Evolutionary conservation across 2,888 invertebrate genomes (phyloP).

Genomic region (Sicus ferrugineus): DNA sequence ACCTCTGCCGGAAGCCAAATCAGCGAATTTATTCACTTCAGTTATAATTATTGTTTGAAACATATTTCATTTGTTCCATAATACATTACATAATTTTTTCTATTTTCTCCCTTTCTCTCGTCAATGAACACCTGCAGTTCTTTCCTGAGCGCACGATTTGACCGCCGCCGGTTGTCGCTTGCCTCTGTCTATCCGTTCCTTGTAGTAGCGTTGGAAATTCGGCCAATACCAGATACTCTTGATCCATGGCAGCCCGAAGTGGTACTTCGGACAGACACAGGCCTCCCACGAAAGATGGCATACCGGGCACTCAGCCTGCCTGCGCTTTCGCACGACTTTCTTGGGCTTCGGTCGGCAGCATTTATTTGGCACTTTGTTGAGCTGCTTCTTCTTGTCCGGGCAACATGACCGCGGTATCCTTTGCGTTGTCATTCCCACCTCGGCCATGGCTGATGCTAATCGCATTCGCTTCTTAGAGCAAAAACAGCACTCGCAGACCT

Average conservation of each 20-base stretch:
- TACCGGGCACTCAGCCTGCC: constrained; percentile 50
- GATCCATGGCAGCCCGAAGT: constrained; percentile 56
- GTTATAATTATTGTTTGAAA: too few relatives aligned
- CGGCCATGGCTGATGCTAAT: constrained; percentile 48
- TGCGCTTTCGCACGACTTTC: constrained; percentile 46
- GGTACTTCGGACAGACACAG: constrained; percentile 54
- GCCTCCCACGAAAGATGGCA: constrained; percentile 53
- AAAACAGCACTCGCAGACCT: constrained; percentile 58
- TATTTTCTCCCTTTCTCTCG: too few relatives aligned
- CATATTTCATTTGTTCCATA: too few relatives aligned
- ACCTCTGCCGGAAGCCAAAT: too few relatives aligned
- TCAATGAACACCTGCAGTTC: too few relatives aligned
- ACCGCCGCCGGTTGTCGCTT: too few relatives aligned
- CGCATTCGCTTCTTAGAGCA: constrained; percentile 57
- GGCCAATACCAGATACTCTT: constrained; percentile 57
- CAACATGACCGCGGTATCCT: too few relatives aligned
- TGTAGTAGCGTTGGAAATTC: constrained; percentile 55
- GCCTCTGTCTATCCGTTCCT: constrained; percentile 48
- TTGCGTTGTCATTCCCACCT: too few relatives aligned
- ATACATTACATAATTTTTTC: too few relatives aligned
- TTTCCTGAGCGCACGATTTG: too few relatives aligned
- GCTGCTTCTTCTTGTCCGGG: constrained; percentile 51
- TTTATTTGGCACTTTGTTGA: constrained; percentile 49
- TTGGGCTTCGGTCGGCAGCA: constrained; percentile 53
- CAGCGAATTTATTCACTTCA: too few relatives aligned